Evolutionary conservation across 2,797 vertebrate species (phyloP).

Genomic region (Coluber constrictor): DNA sequence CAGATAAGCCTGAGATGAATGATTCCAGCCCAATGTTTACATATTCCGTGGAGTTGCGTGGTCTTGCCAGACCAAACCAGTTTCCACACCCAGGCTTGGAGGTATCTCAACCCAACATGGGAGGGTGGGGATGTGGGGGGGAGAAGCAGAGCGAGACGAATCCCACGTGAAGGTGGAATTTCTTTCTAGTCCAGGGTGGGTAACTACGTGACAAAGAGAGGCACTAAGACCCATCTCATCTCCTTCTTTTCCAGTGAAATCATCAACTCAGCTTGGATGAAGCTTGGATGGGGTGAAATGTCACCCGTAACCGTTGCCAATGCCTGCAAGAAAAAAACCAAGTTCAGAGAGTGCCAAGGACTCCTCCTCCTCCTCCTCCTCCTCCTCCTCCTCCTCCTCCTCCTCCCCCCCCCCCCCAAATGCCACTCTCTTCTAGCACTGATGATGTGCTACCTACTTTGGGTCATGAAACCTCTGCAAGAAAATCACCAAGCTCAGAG

Average conservation of each 20-base stretch:
- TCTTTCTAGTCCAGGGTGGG: not conserved
- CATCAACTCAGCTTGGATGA: not conserved
- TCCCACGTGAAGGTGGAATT: not conserved
- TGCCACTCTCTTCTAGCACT: too few species aligned
- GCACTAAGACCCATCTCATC: not conserved
- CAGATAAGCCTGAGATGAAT: constrained; percentile 3
- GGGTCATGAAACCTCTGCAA: too few species aligned
- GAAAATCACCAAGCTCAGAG: too few species aligned
- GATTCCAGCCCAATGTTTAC: not conserved
- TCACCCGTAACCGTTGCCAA: not conserved
- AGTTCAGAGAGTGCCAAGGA: too few species aligned
- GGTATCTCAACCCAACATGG: not conserved
- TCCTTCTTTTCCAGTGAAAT: not conserved
- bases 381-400: too few species aligned
- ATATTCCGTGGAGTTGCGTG: not conserved
- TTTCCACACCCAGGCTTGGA: not conserved
- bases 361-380: too few species aligned
- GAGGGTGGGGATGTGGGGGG: not conserved
- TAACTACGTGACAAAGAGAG: not conserved
- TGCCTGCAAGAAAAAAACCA: too few species aligned
- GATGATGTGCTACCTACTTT: too few species aligned
- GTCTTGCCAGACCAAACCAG: not conserved
- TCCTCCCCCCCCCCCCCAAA: too few species aligned
- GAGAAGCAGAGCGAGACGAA: not conserved
- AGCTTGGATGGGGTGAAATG: not conserved